Percentiles rank a stretch among this genome's conserved stretches.
Evolutionary conservation across 2,797 vertebrate genomes (phyloP).

Genomic region (Cheirogaleus major): DNA sequence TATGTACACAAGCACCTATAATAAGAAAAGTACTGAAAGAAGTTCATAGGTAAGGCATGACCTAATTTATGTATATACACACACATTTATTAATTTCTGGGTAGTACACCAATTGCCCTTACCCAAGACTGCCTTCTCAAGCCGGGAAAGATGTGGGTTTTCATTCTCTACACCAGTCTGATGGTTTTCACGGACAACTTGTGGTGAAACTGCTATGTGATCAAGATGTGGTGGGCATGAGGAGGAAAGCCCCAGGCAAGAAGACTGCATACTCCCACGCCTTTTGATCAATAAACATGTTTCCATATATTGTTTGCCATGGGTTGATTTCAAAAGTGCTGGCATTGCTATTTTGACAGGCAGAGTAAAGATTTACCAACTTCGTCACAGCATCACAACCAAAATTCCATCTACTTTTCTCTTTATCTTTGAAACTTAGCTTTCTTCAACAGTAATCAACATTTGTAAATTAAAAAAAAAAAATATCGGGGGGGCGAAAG

Average conservation of each 20-base stretch:
- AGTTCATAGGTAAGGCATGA: background rate
- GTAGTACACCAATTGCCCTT: background rate
- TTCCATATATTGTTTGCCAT: background rate
- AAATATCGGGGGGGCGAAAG: background rate
- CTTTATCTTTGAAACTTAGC: background rate
- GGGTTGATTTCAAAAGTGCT: background rate
- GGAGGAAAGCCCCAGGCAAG: rapidly evolving
- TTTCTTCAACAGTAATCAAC: background rate
- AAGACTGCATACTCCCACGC: background rate
- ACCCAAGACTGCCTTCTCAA: no score
- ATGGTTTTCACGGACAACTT: background rate
- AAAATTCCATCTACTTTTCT: background rate
- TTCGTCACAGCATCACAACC: background rate
- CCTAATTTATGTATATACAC: background rate
- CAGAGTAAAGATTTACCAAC: background rate
- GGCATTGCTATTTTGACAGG: background rate
- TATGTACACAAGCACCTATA: background rate
- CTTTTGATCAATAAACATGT: background rate
- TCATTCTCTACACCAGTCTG: background rate
- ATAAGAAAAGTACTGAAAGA: background rate
- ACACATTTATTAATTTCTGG: background rate
- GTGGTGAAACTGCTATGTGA: background rate
- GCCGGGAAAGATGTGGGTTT: background rate
- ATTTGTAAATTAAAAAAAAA: background rate
- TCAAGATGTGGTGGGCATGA: rapidly evolving